These are phyloP conservation scores for Xenus cinereus DNA, from an alignment of 2,113 vertebrate genomes.

Conservation along the genomic window DNA sequence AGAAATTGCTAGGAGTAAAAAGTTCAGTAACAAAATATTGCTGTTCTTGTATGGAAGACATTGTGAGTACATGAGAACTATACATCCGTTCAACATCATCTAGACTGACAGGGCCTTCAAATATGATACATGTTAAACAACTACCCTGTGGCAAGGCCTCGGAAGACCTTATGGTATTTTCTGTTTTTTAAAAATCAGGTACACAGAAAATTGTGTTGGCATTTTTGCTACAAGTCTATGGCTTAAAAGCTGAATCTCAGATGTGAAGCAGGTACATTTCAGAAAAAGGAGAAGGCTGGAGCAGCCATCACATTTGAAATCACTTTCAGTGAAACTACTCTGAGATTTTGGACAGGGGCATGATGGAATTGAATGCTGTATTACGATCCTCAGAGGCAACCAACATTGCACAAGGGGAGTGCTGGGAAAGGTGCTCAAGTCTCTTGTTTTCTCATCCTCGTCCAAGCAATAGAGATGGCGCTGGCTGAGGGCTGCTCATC, in stretches of 20 bases:
- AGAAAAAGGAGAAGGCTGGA: background rate
- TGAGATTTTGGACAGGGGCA: background rate
- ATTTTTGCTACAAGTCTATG: slow-evolving; percentile 48
- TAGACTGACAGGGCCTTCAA: slow-evolving; percentile 53
- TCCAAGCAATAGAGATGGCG: background rate
- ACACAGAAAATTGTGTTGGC: slow-evolving; percentile 60
- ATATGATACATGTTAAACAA: slow-evolving; percentile 63
- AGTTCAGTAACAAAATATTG: slow-evolving; percentile 41
- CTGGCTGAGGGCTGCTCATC: background rate
- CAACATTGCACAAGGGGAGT: background rate
- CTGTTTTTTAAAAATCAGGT: slow-evolving; percentile 67
- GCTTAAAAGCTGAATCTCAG: background rate
- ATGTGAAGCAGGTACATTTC: slow-evolving; percentile 11
- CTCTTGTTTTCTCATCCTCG: accelerated
- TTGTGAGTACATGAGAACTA: slow-evolving; percentile 19
- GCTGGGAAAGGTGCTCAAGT: background rate
- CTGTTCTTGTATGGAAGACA: slow-evolving; percentile 41
- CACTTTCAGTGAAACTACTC: background rate
- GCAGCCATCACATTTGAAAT: background rate
- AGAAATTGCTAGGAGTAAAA: slow-evolving; percentile 18
- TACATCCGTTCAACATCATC: slow-evolving; percentile 43
- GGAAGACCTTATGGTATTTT: slow-evolving; percentile 61
- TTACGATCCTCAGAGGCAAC: background rate
- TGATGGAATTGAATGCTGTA: background rate
- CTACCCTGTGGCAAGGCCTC: slow-evolving; percentile 59